Base-by-base conservation (phyloP, 2,888 invertebrate species). In the Andrena flavipes region DNA sequence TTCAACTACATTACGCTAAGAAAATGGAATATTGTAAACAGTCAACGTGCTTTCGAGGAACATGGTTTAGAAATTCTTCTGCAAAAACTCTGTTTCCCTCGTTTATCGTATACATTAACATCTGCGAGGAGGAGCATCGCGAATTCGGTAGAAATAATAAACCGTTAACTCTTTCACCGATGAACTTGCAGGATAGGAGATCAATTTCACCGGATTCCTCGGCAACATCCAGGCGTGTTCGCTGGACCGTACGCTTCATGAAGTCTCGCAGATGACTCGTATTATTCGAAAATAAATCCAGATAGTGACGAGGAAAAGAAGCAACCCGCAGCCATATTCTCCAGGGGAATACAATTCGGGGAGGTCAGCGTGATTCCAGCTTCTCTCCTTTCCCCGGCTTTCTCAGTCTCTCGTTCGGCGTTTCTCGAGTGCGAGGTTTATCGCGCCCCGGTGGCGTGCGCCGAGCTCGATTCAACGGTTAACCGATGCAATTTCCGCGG, bases 401-500 rank as follows among this genome's bases (percentile, higher is more conserved):
- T 16, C 42, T 42, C 42, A 42, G 42, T 42, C 42, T 42, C 42
- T 16, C 23, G 20, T 20, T 16, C 29, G 54, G 20, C 16, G 30
- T 62, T 67, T 23, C 73, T 70, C 70, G 29, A 26, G 62, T 13
- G 74, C 67, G 33, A 71, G 76, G 26, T 82, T 80, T 82, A 82
- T 80, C 82, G 81, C 67, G 71, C 54, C 26, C 35, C 49, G 80
- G 70, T 78, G 78, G 78, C 80, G 78, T 77, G 80, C 70, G 65
- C 68, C 48, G 23, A 69, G 70, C 80, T 70, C 70, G 75, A 80
- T 74, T 80, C 79, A 79, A 79, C 79, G 75, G 82, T 80, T 79
- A 73, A 70, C 75, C 77, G 67, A 77, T 86, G 84, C 75, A 86
- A 86, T 86, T 86, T 86, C 70, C 86, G 80, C 56, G 74, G 67